Evolutionary conservation across 2,113 vertebrate species (phyloP).

Genomic region (Menidia beryllina): DNA sequence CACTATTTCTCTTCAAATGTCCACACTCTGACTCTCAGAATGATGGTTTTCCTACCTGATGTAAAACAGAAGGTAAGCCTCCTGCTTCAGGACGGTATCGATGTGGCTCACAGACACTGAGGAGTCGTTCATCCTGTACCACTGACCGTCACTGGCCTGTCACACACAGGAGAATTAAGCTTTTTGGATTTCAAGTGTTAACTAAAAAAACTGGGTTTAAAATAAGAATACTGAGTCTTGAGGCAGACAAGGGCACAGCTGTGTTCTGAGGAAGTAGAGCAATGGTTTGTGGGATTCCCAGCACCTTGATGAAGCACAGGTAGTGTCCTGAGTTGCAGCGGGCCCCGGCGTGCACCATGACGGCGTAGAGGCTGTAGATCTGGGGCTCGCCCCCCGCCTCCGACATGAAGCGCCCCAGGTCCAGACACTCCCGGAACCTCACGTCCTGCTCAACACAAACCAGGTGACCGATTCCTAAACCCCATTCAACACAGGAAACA

Average conservation of each 20-base stretch:
- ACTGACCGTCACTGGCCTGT: constrained; percentile 93
- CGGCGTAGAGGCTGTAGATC: constrained; percentile 93
- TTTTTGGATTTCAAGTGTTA: too few species aligned
- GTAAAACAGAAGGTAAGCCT: constrained; percentile 97
- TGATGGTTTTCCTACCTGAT: constrained; percentile 85
- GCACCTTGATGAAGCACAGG: constrained; percentile 95
- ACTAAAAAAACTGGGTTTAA: too few species aligned
- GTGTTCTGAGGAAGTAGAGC: not conserved
- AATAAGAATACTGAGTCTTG: constrained; percentile 1
- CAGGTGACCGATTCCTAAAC: not conserved
- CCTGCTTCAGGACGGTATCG: constrained; percentile 92
- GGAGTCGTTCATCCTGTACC: constrained; percentile 99
- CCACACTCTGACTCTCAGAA: too few species aligned
- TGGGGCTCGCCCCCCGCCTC: constrained; percentile 90
- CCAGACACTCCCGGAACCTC: constrained; percentile 92
- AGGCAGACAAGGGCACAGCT: constrained; percentile 12
- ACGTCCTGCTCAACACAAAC: constrained; percentile 86
- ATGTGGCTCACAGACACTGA: constrained; percentile 90
- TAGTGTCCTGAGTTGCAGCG: constrained; percentile 96
- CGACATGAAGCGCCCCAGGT: constrained; percentile 95
- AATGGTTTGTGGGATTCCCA: not conserved
- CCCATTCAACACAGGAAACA: not conserved
- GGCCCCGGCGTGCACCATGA: constrained; percentile 94
- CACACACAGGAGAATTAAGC: too few species aligned
- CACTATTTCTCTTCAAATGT: too few species aligned